Percentiles rank a stretch among this genome's conserved stretches.
These are phyloP conservation scores for Acanthornis magna DNA, from an alignment of 2,797 vertebrate species.

Conservation along the genomic window DNA sequence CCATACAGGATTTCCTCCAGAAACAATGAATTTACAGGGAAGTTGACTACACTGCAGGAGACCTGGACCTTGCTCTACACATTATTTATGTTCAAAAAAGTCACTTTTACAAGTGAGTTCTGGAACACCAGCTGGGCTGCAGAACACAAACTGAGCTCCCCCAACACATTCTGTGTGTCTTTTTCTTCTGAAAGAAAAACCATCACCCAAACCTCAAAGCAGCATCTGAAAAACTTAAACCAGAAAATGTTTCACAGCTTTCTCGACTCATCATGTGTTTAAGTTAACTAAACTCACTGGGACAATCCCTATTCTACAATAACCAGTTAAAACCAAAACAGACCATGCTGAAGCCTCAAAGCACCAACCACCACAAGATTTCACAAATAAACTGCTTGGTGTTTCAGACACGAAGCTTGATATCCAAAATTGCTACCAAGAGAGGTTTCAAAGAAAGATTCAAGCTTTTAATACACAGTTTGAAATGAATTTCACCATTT, in stretches of 20 bases:
- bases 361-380: not conserved
- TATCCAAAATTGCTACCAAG: not conserved
- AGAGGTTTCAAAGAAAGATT: not conserved
- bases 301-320: not conserved
- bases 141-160: not conserved
- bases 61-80: not conserved
- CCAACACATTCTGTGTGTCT: not conserved
- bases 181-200: not conserved
- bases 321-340: not conserved
- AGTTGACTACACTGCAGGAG: not conserved
- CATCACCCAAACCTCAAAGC: not conserved
- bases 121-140: not conserved
- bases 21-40: not conserved
- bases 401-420: not conserved
- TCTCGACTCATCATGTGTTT: not conserved
- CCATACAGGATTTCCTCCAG: not conserved
- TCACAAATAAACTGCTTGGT: not conserved
- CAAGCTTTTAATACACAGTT: accelerated
- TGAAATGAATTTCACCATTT: accelerated
- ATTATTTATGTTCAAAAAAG: not conserved
- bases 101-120: not conserved
- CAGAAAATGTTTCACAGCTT: not conserved
- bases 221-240: not conserved
- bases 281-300: not conserved
- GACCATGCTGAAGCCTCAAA: not conserved